Evolutionary conservation across 2,113 vertebrate genomes (phyloP).

Genomic region (Oreocharis arfaki): DNA sequence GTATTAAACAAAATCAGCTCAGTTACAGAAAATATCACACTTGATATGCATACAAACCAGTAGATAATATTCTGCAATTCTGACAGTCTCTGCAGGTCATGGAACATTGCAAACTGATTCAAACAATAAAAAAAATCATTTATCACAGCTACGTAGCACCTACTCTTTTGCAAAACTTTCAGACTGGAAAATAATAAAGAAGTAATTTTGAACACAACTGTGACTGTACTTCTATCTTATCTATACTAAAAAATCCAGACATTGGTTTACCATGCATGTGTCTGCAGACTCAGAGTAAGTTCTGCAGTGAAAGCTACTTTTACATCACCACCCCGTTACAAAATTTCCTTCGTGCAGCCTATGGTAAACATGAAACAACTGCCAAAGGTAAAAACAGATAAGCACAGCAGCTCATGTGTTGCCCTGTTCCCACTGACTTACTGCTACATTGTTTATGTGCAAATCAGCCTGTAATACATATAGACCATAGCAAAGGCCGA

Average conservation of each 20-base stretch:
- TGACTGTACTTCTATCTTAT: not conserved
- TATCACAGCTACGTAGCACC: not conserved
- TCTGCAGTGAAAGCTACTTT: not conserved
- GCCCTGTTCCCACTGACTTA: not conserved
- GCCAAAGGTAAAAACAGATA: not conserved
- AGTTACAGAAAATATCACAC: not conserved
- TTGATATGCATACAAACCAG: not conserved
- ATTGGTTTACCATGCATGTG: not conserved
- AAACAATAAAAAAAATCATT: not conserved
- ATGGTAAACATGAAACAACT: not conserved
- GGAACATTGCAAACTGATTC: not conserved
- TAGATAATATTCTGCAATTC: not conserved
- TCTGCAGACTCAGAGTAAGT: not conserved
- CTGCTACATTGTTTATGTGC: not conserved
- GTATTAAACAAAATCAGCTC: slow-evolving; percentile 30
- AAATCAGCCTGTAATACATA: not conserved
- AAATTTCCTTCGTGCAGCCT: not conserved
- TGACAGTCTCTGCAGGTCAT: not conserved
- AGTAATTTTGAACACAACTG: not conserved
- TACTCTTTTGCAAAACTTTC: not conserved
- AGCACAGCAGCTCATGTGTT: not conserved
- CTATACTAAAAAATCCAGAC: not conserved
- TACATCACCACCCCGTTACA: not conserved
- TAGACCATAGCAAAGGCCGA: not conserved
- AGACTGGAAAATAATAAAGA: not conserved